A percentile compares a stretch with the other conserved stretches of the same genome.
phyloP scores from a whole-genome alignment of 2,888 invertebrate species.

The Saturnia pavonia region DNA sequence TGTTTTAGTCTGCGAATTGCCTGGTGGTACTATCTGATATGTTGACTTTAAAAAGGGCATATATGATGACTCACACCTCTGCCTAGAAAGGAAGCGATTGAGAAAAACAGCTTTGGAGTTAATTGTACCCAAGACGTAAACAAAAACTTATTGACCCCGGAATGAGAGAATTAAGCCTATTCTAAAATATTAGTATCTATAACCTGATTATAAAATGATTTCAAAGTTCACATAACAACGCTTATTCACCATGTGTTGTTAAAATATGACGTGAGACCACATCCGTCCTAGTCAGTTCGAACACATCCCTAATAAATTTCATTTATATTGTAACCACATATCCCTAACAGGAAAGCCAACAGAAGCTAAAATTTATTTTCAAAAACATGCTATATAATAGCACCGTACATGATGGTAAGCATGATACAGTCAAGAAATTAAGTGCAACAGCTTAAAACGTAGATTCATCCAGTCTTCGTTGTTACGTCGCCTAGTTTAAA shows the following conservation, averaged over 20 bases:
- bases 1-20: neutral
- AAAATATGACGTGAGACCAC: neutral
- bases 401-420: neutral
- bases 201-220: neutral
- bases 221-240: neutral
- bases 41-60: neutral
- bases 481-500: neutral
- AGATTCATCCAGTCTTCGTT: neutral
- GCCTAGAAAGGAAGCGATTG: neutral
- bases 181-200: constrained; percentile 7
- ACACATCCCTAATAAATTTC: neutral
- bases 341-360: neutral
- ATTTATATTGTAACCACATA: neutral
- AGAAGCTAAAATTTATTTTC: neutral
- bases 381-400: neutral
- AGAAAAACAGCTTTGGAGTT: neutral
- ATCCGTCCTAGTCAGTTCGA: neutral
- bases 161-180: neutral
- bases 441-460: neutral
- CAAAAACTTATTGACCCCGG: neutral
- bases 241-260: neutral
- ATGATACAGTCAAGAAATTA: neutral
- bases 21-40: neutral
- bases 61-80: neutral
- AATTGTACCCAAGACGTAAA: neutral